Conservation (phyloP, 2,113 vertebrate species). For the Cinclus mexicanus region DNA sequence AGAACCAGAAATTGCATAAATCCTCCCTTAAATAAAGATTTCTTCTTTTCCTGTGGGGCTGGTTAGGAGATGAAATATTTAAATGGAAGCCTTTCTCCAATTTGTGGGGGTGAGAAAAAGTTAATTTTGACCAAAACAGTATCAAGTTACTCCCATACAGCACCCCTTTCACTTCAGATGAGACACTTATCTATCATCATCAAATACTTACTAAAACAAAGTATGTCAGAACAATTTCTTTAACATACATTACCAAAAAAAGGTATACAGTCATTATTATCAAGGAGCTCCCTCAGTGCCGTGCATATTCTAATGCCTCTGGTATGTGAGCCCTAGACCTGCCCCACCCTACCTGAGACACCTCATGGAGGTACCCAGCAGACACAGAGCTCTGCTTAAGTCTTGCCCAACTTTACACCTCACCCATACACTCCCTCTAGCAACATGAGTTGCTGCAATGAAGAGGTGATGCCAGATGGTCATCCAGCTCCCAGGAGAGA, state of each 20-base stretch:
- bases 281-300: neutral
- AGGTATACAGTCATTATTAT: neutral
- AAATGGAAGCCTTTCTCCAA: neutral
- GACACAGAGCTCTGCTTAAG: neutral
- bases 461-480: neutral
- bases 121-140: neutral
- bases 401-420: neutral
- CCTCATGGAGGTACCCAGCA: neutral
- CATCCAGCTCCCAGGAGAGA: neutral
- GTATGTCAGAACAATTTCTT: neutral
- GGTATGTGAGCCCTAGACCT: neutral
- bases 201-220: neutral
- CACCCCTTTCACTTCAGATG: neutral
- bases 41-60: neutral
- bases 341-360: neutral
- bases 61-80: neutral
- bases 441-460: neutral
- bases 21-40: neutral
- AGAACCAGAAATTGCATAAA: neutral
- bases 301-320: neutral
- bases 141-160: neutral
- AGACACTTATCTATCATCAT: neutral
- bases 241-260: neutral
- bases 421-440: neutral
- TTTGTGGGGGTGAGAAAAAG: fast-evolving